Base-by-base conservation (phyloP, 2,113 vertebrate genomes). In the Tupaia tana region DNA sequence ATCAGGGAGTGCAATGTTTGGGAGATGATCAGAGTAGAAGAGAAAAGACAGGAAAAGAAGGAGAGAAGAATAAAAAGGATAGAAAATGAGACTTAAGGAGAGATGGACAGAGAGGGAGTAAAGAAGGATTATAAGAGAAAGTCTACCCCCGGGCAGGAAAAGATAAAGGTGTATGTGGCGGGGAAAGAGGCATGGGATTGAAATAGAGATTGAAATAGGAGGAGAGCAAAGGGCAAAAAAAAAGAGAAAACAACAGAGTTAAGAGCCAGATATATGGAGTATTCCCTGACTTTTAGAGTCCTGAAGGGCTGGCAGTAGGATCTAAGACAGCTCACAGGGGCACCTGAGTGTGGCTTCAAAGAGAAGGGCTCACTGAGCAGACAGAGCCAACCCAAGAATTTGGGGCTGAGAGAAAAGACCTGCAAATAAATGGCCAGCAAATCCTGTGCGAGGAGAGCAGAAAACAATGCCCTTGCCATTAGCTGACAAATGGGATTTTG, bases 361-460 rank as follows among this genome's bases (percentile, higher is more conserved):
- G 80, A 88, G 87, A 58, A 66, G 27, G 10, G 96, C 95, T 97
- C 97, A 89, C 95, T 80, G 80, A 97, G 96, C 96, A 96, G 94
- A 95, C 74, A 75, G 89, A 97, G 96, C 93, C 98, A 97, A 86
- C 95, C 97, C 96, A 63, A 86, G 93, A 93, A 31, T 94, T 64
- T 91, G 85, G 96, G 95, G 95, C 90, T 92, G 95, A 61, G 75
- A 97, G 94, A 95, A 97, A 69, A 93, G 89, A 93, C 96, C 92
- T 73, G 88, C 84, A 83, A 92, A 91, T n/a, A 82, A 83, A 74
- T 24, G 31, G 93, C 97, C 96, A 91, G 95, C 89, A 97, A 95
- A 96, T 95, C 93, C 96, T 70, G 89, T 88, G 93, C 79, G 93
- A 95, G 94, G 91, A 95, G 86, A 98, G 97, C 86, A 56, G 95